Evolutionary conservation across 2,888 invertebrate species (phyloP).

Genomic region (Lycocerus yunnanus): DNA sequence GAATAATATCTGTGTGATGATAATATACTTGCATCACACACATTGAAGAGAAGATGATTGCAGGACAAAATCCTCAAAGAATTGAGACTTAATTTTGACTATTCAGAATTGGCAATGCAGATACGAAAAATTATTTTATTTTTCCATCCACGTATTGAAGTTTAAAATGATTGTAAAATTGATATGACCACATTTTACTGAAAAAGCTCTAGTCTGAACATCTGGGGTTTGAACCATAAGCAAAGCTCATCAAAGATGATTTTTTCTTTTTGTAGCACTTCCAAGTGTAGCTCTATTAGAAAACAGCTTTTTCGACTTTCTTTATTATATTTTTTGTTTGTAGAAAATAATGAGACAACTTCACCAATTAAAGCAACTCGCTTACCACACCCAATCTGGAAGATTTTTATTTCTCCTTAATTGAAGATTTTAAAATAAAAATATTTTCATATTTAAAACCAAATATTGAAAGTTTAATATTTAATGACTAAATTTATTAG

Average conservation of each 20-base stretch:
- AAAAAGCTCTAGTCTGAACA: too few species aligned
- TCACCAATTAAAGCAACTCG: not conserved
- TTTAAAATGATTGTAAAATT: too few species aligned
- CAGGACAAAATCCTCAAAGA: too few species aligned
- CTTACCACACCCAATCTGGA: not conserved
- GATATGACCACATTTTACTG: too few species aligned
- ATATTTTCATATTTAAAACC: not conserved
- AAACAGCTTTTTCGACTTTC: not conserved
- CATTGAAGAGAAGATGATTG: too few species aligned
- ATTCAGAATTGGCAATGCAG: too few species aligned
- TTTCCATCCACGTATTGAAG: too few species aligned
- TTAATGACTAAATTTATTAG: not conserved
- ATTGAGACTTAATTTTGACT: too few species aligned
- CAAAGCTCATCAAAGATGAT: not conserved
- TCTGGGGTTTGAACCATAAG: not conserved
- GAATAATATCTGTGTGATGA: too few species aligned
- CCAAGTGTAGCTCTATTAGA: not conserved
- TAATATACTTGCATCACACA: too few species aligned
- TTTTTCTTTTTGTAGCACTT: not conserved
- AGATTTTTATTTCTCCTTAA: not conserved
- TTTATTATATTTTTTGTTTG: not conserved
- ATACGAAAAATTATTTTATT: too few species aligned
- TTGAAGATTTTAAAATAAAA: not conserved
- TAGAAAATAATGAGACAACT: not conserved
- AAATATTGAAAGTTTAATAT: not conserved